These are phyloP conservation scores for Pelobates fuscus DNA, from an alignment of 2,113 vertebrate genomes.

Conservation along the genomic window DNA sequence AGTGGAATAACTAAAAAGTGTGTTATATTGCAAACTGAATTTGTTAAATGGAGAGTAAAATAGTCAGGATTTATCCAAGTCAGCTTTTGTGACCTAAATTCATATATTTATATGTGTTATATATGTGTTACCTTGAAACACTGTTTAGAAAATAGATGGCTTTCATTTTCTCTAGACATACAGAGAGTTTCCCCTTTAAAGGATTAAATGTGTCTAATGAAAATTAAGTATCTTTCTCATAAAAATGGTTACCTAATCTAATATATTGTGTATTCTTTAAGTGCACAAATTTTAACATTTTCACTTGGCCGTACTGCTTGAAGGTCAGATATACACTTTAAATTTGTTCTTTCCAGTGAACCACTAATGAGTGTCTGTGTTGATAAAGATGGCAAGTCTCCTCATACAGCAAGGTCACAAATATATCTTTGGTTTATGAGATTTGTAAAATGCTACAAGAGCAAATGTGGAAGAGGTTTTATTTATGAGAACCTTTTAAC, in stretches of 20 bases:
- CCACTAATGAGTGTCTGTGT: constrained; percentile 51
- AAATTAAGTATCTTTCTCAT: background rate
- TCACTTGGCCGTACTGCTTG: background rate
- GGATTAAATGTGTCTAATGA: background rate
- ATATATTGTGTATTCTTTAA: background rate
- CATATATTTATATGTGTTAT: too few relatives aligned
- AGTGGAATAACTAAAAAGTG: too few relatives aligned
- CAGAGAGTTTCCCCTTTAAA: too few relatives aligned
- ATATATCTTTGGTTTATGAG: constrained; percentile 56
- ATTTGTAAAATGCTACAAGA: constrained; percentile 54
- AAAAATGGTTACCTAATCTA: background rate
- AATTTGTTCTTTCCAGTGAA: constrained; percentile 52
- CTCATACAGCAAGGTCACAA: constrained; percentile 49
- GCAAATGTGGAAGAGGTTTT: constrained; percentile 51
- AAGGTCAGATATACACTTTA: constrained; percentile 51
- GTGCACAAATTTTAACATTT: constrained; percentile 15
- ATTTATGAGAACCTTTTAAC: constrained; percentile 59
- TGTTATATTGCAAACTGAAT: too few relatives aligned
- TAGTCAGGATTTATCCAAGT: too few relatives aligned
- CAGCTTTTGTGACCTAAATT: too few relatives aligned
- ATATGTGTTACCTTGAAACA: too few relatives aligned
- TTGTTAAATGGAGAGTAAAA: too few relatives aligned
- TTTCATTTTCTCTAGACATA: too few relatives aligned
- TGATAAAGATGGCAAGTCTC: constrained; percentile 52
- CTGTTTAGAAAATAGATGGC: too few relatives aligned